Evolutionary conservation across 2,888 invertebrate species (phyloP).

Genomic region (Salpingus planirostris): DNA sequence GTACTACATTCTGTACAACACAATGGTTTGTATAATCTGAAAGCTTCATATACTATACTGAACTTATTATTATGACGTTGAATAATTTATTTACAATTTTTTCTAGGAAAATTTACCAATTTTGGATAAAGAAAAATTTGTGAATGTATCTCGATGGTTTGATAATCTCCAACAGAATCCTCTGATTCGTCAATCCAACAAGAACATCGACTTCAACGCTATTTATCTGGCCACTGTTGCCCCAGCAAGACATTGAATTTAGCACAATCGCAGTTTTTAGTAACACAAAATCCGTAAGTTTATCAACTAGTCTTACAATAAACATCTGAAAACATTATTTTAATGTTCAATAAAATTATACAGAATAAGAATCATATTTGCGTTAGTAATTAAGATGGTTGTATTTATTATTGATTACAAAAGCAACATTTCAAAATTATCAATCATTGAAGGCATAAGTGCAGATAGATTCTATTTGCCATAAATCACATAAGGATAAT

Average conservation of each 20-base stretch:
- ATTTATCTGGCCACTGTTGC: constrained; percentile 31
- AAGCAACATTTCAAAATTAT: no score
- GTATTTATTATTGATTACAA: neutral
- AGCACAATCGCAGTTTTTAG: constrained; percentile 2
- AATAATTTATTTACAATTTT: constrained; percentile 23
- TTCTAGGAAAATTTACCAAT: constrained; percentile 55
- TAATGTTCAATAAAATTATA: constrained; percentile 1
- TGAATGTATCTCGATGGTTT: constrained; percentile 69
- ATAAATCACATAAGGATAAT: constrained; percentile 13
- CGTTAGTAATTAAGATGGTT: no score
- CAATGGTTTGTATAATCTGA: constrained; percentile 49
- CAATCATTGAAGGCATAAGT: no score
- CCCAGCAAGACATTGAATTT: constrained; percentile 28
- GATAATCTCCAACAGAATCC: constrained; percentile 65
- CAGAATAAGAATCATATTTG: no score
- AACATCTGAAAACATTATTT: neutral
- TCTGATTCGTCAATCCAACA: constrained; percentile 48
- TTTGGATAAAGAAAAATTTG: constrained; percentile 57
- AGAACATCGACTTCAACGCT: constrained; percentile 42
- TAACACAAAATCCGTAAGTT: neutral
- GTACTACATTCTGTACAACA: constrained; percentile 56
- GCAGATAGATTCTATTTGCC: constrained; percentile 16
- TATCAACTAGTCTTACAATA: no score
- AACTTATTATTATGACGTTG: constrained; percentile 1
- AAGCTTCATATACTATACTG: neutral